Conservation (phyloP, 2,888 invertebrate species). For the Tinea pellionella region DNA sequence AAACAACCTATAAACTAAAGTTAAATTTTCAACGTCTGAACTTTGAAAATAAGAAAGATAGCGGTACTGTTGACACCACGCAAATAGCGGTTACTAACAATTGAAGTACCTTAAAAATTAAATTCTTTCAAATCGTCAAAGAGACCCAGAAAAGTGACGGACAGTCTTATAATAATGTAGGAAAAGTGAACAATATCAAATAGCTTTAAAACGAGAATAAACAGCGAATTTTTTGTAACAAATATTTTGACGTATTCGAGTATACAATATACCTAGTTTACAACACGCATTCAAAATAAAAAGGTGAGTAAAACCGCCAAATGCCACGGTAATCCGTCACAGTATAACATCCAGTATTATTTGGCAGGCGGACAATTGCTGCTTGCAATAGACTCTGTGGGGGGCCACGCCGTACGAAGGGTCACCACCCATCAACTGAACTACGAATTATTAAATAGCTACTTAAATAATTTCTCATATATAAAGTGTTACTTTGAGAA, state of each 20-base stretch:
- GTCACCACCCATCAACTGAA: not conserved
- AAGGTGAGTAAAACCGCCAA: conserved; percentile 34
- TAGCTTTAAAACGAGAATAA: not conserved
- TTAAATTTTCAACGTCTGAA: too few species aligned
- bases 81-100: not conserved
- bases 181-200: not conserved
- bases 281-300: not conserved
- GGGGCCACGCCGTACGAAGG: not conserved
- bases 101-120: not conserved
- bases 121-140: not conserved
- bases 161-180: not conserved
- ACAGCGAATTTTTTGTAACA: conserved; percentile 3
- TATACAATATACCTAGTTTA: conserved; percentile 10
- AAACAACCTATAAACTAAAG: too few species aligned
- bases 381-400: not conserved
- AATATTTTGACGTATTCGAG: conserved; percentile 10
- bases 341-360: not conserved
- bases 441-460: not conserved
- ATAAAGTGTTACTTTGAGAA: too few species aligned
- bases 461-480: not conserved
- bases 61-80: not conserved
- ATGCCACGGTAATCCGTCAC: conserved; percentile 52
- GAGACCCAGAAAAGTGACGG: not conserved
- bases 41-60: not conserved
- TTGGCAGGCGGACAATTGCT: conserved; percentile 10